Percentiles rank a stretch among this genome's conserved stretches.
Conservation (phyloP, 1,140 invertebrate species). For the Cephus cinctus region DNA sequence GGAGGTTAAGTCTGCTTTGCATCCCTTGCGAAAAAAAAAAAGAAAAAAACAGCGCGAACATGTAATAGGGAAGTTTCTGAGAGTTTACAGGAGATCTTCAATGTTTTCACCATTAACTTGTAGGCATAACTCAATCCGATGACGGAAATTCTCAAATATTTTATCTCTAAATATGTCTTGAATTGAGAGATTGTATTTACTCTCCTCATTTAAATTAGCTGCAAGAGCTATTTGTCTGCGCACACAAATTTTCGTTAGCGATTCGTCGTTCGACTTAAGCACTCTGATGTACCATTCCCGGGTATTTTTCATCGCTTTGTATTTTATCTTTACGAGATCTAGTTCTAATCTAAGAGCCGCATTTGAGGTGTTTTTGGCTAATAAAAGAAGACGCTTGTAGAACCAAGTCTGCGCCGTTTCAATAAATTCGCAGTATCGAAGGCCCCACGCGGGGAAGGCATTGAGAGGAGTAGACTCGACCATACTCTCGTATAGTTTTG, state of each 20-base stretch:
- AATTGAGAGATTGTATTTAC: no score
- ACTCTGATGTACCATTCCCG: constrained; percentile 7
- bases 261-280: background rate
- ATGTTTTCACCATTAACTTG: no score
- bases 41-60: no score
- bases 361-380: background rate
- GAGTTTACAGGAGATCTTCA: no score
- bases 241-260: constrained; percentile 11
- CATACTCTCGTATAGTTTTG: constrained; percentile 14
- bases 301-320: constrained; percentile 2
- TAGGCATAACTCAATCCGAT: no score
- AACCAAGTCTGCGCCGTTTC: constrained; percentile 4
- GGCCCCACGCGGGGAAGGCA: constrained; percentile 13
- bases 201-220: no score
- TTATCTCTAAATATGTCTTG: no score
- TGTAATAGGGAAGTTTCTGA: no score
- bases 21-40: no score
- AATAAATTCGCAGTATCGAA: constrained; percentile 1
- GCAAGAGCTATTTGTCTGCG: background rate
- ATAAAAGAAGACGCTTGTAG: constrained; percentile 3
- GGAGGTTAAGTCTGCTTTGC: no score
- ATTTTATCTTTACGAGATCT: background rate
- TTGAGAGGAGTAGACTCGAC: constrained; percentile 11
- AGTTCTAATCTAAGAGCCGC: constrained; percentile 7
- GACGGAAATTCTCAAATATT: no score